A percentile compares a stretch with the other conserved stretches of the same genome.
Conservation (phyloP, 2,113 vertebrate genomes). For the Microtus richardsoni region DNA sequence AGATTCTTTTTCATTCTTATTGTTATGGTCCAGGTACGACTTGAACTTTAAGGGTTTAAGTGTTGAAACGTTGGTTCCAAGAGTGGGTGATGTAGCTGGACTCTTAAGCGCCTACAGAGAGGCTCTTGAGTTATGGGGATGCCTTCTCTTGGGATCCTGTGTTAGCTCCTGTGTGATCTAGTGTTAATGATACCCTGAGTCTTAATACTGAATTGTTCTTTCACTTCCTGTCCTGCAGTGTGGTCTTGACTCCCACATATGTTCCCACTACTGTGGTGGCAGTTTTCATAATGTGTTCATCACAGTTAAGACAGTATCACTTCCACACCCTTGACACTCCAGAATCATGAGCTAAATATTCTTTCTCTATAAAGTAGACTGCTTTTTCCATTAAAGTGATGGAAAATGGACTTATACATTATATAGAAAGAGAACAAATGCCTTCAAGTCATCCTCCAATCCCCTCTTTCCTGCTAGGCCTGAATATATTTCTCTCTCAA, state of each 20-base stretch:
- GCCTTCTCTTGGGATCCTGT: too few species aligned
- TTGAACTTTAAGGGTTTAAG: background rate
- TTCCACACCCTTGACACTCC: background rate
- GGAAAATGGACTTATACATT: background rate
- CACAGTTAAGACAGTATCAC: background rate
- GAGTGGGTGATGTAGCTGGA: background rate
- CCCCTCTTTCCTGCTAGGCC: background rate
- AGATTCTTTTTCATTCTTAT: background rate
- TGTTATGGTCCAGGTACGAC: background rate
- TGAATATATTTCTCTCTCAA: background rate
- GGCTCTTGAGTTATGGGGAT: background rate
- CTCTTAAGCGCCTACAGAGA: background rate
- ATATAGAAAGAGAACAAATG: background rate
- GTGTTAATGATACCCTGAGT: background rate
- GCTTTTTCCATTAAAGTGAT: background rate
- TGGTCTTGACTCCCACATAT: background rate
- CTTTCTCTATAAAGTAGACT: background rate
- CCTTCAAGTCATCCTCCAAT: background rate
- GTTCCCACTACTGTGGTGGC: background rate
- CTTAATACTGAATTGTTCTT: background rate
- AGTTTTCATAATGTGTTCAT: background rate
- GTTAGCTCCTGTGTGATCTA: background rate
- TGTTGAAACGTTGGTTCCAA: too few species aligned
- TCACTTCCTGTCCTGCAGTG: background rate
- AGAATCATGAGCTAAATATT: background rate